phyloP scores from a whole-genome alignment of 2,797 vertebrate genomes.

The Apodemus agrarius region DNA sequence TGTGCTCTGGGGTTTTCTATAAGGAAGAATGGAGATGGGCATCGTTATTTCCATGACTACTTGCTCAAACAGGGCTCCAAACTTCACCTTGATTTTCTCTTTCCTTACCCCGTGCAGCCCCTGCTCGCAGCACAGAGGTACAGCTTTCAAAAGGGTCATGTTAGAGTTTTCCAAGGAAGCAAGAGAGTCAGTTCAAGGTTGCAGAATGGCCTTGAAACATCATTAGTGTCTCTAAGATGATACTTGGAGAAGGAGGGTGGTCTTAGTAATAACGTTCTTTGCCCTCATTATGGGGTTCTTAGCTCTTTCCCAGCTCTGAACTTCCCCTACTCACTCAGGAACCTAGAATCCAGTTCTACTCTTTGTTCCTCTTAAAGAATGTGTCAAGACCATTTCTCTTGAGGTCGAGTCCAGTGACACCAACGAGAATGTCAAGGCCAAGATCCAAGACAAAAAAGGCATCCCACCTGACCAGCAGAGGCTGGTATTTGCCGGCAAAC shows the following conservation, averaged over 20 bases:
- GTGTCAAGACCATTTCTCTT: conserved; percentile 94
- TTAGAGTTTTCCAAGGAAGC: background rate
- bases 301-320: background rate
- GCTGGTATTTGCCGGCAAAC: no score
- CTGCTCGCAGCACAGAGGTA: no score
- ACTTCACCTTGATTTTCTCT: background rate
- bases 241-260: background rate
- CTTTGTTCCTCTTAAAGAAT: background rate
- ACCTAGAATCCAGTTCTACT: background rate
- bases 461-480: no score
- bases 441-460: conserved; percentile 97
- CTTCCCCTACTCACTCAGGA: background rate
- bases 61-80: background rate
- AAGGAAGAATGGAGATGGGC: background rate
- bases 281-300: background rate
- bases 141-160: background rate
- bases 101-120: background rate
- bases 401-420: conserved; percentile 97
- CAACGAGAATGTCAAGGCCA: conserved; percentile 96
- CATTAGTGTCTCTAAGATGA: background rate
- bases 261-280: background rate
- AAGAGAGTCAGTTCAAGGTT: background rate
- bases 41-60: background rate
- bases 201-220: background rate
- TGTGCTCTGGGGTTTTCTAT: background rate